Evolutionary conservation across 2,797 vertebrate genomes (phyloP).

Genomic region (Myripristis jacobus): DNA sequence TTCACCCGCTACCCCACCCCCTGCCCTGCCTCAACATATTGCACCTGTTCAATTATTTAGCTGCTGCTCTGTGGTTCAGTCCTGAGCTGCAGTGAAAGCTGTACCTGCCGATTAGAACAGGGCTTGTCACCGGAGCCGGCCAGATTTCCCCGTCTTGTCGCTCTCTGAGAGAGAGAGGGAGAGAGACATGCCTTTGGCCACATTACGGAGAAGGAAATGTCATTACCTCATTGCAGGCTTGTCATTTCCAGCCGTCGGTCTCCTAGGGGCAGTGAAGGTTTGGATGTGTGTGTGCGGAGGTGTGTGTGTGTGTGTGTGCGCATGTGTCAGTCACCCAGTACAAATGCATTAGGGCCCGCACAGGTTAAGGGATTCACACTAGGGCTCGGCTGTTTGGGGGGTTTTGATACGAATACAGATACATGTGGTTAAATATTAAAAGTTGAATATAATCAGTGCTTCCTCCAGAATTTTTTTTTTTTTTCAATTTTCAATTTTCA

Average conservation of each 20-base stretch:
- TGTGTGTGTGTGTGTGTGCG: slow-evolving; percentile 24
- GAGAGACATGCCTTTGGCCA: slow-evolving; percentile 65
- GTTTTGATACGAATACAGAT: too few species aligned
- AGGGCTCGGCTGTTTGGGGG: slow-evolving; percentile 14
- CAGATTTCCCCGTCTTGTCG: slow-evolving; percentile 72
- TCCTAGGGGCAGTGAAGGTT: slow-evolving; percentile 50
- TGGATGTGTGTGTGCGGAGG: slow-evolving; percentile 31
- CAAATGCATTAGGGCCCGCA: slow-evolving; percentile 22
- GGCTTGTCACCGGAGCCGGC: slow-evolving; percentile 76
- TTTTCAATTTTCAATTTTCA: too few species aligned
- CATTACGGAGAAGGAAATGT: slow-evolving; percentile 74
- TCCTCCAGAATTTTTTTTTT: too few species aligned
- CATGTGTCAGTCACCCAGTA: slow-evolving; percentile 26
- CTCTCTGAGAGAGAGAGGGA: slow-evolving; percentile 37
- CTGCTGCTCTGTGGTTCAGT: slow-evolving; percentile 80
- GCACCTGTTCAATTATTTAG: slow-evolving; percentile 92
- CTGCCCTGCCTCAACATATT: slow-evolving; percentile 83
- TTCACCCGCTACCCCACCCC: slow-evolving; percentile 5
- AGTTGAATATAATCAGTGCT: too few species aligned
- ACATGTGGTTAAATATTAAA: too few species aligned
- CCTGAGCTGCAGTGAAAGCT: slow-evolving; percentile 87
- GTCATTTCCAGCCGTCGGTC: slow-evolving; percentile 70
- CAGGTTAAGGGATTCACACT: slow-evolving; percentile 2
- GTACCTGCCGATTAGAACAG: slow-evolving; percentile 88
- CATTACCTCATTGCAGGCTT: slow-evolving; percentile 75